Base-by-base conservation (phyloP, 2,797 vertebrate genomes). In the Sebastes matsubarae region DNA sequence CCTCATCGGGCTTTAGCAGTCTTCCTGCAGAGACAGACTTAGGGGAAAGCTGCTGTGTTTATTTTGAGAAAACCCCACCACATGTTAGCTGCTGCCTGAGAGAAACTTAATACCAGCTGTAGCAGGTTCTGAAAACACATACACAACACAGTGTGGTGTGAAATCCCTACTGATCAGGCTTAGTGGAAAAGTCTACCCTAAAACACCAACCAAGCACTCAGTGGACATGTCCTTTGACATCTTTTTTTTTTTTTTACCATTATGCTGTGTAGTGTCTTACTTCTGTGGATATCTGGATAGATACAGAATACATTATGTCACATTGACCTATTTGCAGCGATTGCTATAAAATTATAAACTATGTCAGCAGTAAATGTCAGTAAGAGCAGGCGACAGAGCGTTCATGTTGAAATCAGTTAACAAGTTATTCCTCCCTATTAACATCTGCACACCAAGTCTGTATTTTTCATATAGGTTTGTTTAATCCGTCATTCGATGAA, bases 141-240 rank as follows among this genome's bases (percentile, higher is more conserved):
- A 50, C 34, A 34, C 18, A 64, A 25, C 72, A 64, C 18, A 9
- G 13, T 68, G 86, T 60, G 29, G 27, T 55, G 57, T 77, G 55
- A 84, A 87, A 76, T 77, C 77, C 72, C 69, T 25, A 24, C 24
- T 60, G 65, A 59, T 88, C 77, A 63, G 67, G 68, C 72, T 70
- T 59, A 81, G 46, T 52, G 38, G 57, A 55, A 67, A 83, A 58
- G 34, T 38, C 32, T 14, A 67, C 68, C 4, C 29, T 10, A 58
- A 77, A 68, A 57, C 55, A 22, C 50, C 36, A 59, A 50, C 14
- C 1, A 14, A 75, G 16, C 69, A 60, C 18, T 61, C 29, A 13
- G 38, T n/a, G 4, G 27, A 12, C 0, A 16, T 20, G 22, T 55
- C 22, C 5, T 1, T 10, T 8, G 1, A 38, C 8, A 4, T 42